A percentile compares a stretch with the other conserved stretches of the same genome.
These are phyloP conservation scores for Nomada lathburiana DNA, from an alignment of 2,888 invertebrate genomes.

Conservation along the genomic window DNA sequence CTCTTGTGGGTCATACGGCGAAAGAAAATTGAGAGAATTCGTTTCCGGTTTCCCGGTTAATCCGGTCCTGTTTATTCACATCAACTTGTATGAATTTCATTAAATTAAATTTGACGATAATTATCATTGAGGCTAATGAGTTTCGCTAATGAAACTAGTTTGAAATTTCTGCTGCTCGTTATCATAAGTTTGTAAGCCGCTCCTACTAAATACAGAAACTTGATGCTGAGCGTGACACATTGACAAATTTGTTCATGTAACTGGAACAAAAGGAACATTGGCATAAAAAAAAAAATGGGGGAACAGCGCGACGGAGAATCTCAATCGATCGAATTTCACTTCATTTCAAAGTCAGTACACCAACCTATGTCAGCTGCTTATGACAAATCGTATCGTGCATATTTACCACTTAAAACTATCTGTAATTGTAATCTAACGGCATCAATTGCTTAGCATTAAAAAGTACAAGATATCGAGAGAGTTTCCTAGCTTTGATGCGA, in stretches of 20 bases:
- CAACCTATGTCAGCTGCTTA: constrained; percentile 49
- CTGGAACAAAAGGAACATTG: constrained; percentile 62
- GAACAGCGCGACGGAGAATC: constrained; percentile 59
- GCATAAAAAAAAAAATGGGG: constrained; percentile 32
- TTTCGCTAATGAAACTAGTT: not conserved
- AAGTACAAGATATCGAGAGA: not conserved
- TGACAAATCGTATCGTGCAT: constrained; percentile 34
- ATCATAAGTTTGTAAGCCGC: not conserved
- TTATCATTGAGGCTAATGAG: constrained; percentile 16
- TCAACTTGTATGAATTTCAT: not conserved
- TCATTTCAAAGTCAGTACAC: constrained; percentile 70
- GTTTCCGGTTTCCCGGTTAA: not conserved
- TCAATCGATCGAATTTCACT: constrained; percentile 71
- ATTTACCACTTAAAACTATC: not conserved
- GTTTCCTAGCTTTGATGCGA: too few relatives aligned
- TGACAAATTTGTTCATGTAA: constrained; percentile 50
- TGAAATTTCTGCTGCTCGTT: not conserved
- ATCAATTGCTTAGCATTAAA: not conserved
- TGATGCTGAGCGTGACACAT: not conserved
- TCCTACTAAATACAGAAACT: not conserved
- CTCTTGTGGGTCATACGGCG: constrained; percentile 16
- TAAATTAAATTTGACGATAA: constrained; percentile 3
- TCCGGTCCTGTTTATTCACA: not conserved
- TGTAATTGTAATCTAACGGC: constrained; percentile 19
- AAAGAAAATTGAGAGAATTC: not conserved